Conservation (phyloP, 2,888 invertebrate genomes). For the Philhelius pedissequus region DNA sequence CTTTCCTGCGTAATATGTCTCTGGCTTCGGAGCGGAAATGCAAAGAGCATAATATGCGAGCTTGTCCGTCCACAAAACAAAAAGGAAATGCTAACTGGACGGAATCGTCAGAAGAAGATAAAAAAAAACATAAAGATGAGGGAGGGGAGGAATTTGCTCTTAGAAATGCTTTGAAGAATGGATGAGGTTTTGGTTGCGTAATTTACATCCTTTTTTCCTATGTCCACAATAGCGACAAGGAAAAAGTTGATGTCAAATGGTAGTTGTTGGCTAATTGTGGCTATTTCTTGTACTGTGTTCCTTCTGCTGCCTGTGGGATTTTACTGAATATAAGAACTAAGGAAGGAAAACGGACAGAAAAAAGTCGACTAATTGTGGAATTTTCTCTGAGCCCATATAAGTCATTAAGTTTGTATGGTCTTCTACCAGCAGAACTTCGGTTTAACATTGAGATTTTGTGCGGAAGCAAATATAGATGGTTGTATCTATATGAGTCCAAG, state of each 20-base stretch:
- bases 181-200: conserved; percentile 54
- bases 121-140: conserved; percentile 6
- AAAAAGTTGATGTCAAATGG: conserved; percentile 40
- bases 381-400: not conserved
- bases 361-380: not conserved
- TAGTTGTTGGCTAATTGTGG: conserved; percentile 39
- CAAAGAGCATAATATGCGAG: conserved; percentile 60
- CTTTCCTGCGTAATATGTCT: conserved; percentile 66
- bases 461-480: not conserved
- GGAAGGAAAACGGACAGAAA: not conserved
- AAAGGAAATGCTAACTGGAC: conserved; percentile 47
- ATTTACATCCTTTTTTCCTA: conserved; percentile 45
- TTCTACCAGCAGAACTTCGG: not conserved
- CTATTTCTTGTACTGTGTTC: conserved; percentile 2
- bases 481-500: not conserved
- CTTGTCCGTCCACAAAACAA: conserved; percentile 41
- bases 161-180: conserved; percentile 32
- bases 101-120: conserved; percentile 41
- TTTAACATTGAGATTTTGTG: not conserved
- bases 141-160: not conserved
- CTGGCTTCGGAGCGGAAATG: conserved; percentile 58
- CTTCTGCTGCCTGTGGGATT: conserved; percentile 3
- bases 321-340: not conserved
- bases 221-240: not conserved
- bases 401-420: not conserved